These are phyloP conservation scores for Silurus lanzhouensis DNA, from an alignment of 2,797 vertebrate genomes.

Conservation along the genomic window DNA sequence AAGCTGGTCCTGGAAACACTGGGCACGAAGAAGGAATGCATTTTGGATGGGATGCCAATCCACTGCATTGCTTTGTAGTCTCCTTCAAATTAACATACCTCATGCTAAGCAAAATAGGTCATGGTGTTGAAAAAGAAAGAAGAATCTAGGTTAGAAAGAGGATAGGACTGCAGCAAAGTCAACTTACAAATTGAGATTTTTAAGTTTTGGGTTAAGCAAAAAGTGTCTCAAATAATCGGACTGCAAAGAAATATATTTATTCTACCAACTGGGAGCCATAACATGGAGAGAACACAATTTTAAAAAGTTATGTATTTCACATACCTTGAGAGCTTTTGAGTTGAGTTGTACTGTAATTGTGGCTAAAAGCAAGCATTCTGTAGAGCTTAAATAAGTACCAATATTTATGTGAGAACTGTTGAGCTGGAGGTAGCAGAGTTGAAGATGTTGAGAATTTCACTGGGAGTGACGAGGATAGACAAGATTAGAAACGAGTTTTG, in stretches of 20 bases:
- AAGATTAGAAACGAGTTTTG: too few species aligned
- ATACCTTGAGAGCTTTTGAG: background rate
- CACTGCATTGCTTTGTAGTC: background rate
- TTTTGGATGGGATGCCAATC: background rate
- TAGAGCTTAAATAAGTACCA: background rate
- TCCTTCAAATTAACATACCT: slow-evolving; percentile 3
- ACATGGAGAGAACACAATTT: background rate
- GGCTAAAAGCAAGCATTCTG: background rate
- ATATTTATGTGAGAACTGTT: background rate
- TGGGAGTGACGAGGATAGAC: too few species aligned
- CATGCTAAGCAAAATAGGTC: background rate
- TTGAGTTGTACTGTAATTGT: background rate
- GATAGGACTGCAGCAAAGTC: background rate
- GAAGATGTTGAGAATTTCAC: too few species aligned
- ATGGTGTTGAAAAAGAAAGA: background rate
- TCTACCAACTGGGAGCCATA: background rate
- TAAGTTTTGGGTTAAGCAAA: background rate
- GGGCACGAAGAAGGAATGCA: background rate
- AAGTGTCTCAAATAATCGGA: background rate
- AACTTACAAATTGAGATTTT: background rate
- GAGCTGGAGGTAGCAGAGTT: too few species aligned
- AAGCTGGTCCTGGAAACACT: background rate
- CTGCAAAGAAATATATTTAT: background rate
- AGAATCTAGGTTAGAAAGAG: background rate
- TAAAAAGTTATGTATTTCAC: background rate